These are phyloP conservation scores for Stichopus chloronotus DNA, from an alignment of 35 echinoderm and acorn worm genomes.

Conservation along the genomic window DNA sequence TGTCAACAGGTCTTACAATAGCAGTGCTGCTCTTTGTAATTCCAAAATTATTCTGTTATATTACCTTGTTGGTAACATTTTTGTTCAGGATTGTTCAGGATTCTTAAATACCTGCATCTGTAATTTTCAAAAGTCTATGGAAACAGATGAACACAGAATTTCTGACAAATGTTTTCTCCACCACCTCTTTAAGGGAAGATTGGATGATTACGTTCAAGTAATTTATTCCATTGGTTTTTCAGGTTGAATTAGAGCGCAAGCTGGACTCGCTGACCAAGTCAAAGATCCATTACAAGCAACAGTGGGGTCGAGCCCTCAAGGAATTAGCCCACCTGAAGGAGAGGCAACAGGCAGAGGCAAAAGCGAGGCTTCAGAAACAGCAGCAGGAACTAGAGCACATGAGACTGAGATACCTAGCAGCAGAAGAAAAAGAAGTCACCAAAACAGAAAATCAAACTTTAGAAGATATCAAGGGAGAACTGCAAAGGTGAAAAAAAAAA, in stretches of 20 bases:
- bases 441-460: constrained; percentile 81
- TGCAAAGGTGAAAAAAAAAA: constrained; percentile 65
- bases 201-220: neutral
- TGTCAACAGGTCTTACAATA: too few species aligned
- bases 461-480: constrained; percentile 94
- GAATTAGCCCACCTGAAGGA: constrained; percentile 90
- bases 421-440: constrained; percentile 94
- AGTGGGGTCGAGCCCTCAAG: constrained; percentile 96
- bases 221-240: neutral
- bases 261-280: constrained; percentile 88
- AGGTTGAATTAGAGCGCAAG: constrained; percentile 96
- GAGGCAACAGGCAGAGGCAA: constrained; percentile 81
- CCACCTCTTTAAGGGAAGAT: neutral
- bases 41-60: too few species aligned
- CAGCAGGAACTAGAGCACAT: constrained; percentile 99
- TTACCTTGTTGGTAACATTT: too few species aligned
- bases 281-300: constrained; percentile 98
- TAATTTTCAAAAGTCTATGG: too few species aligned
- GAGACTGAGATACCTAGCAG: constrained; percentile 90
- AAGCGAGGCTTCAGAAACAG: constrained; percentile 76
- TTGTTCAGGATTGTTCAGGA: too few species aligned
- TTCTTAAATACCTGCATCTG: too few species aligned
- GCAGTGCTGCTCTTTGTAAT: too few species aligned
- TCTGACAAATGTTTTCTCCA: neutral
- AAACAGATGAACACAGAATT: neutral